Percentiles rank a stretch among this genome's conserved stretches.
Conservation (phyloP, 1,140 invertebrate species). For the Drosophila mayri region DNA sequence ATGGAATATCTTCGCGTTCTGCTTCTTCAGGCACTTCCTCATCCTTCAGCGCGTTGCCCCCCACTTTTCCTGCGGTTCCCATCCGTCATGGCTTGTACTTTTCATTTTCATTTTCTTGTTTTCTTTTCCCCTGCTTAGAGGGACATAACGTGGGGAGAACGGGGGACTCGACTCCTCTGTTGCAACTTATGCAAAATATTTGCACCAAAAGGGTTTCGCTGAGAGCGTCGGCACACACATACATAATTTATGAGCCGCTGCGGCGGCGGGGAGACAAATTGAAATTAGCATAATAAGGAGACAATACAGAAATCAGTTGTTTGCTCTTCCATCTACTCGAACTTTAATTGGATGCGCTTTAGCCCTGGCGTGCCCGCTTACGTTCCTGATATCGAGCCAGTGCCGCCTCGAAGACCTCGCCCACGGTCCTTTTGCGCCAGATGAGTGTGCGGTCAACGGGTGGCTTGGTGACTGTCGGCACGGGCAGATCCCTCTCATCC, state of each 20-base stretch:
- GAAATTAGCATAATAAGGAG: constrained; percentile 62
- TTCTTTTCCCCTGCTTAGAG: constrained; percentile 19
- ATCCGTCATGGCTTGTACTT: constrained; percentile 49
- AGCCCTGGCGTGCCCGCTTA: constrained; percentile 86
- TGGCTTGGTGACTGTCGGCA: constrained; percentile 33
- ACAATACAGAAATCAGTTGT: constrained; percentile 49
- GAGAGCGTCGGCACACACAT: constrained; percentile 24
- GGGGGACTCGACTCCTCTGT: constrained; percentile 8
- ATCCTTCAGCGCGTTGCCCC: constrained; percentile 10
- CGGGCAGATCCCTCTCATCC: constrained; percentile 13
- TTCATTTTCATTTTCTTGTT: constrained; percentile 12
- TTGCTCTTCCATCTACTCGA: constrained; percentile 33
- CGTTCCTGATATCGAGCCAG: constrained; percentile 92
- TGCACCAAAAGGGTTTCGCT: constrained; percentile 44
- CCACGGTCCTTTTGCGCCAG: constrained; percentile 94
- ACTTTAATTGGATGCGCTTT: constrained; percentile 27
- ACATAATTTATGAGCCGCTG: constrained; percentile 29
- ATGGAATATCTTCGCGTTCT: constrained; percentile 63
- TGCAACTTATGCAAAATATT: constrained; percentile 69
- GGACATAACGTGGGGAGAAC: background rate
- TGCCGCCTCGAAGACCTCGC: constrained; percentile 92
- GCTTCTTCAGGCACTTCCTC: constrained; percentile 39
- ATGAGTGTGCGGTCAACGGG: constrained; percentile 87
- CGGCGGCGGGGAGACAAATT: constrained; percentile 30
- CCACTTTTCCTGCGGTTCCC: constrained; percentile 44